Percentiles rank a stretch among this genome's conserved stretches.
phyloP scores from a whole-genome alignment of 2,797 vertebrate genomes.

The Xiphophorus birchmanni region DNA sequence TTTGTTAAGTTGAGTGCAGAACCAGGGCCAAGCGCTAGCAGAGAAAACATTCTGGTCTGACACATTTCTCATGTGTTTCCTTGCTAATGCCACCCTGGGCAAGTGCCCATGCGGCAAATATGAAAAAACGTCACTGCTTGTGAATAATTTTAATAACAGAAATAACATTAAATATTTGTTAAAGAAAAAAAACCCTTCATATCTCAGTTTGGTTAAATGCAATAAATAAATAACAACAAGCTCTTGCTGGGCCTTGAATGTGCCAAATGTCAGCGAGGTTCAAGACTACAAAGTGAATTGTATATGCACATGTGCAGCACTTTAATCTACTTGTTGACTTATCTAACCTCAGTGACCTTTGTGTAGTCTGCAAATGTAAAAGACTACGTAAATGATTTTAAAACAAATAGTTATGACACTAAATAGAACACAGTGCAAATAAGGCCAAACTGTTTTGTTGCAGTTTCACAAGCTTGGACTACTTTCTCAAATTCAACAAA shows the following conservation, averaged over 20 bases:
- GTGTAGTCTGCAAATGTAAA: neutral
- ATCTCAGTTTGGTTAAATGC: neutral
- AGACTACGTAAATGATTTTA: neutral
- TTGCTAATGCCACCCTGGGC: neutral
- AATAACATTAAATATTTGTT: neutral
- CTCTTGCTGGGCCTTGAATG: neutral
- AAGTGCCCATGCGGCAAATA: neutral
- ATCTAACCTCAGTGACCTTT: neutral
- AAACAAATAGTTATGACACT: neutral
- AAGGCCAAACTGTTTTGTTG: neutral
- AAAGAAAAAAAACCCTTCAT: neutral
- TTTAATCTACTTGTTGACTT: neutral
- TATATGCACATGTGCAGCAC: neutral
- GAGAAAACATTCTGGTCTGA: no score
- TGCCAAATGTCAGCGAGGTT: neutral
- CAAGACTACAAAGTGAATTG: neutral
- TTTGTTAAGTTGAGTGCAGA: no score
- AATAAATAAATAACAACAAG: neutral
- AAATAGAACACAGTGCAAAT: neutral
- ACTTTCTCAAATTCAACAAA: neutral
- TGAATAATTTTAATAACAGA: neutral
- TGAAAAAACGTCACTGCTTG: neutral
- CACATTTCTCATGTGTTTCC: neutral
- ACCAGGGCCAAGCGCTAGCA: no score
- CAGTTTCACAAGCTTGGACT: neutral